Base-by-base conservation (phyloP, 2,113 vertebrate species). In the rat (Rattus norvegicus) region DNA sequence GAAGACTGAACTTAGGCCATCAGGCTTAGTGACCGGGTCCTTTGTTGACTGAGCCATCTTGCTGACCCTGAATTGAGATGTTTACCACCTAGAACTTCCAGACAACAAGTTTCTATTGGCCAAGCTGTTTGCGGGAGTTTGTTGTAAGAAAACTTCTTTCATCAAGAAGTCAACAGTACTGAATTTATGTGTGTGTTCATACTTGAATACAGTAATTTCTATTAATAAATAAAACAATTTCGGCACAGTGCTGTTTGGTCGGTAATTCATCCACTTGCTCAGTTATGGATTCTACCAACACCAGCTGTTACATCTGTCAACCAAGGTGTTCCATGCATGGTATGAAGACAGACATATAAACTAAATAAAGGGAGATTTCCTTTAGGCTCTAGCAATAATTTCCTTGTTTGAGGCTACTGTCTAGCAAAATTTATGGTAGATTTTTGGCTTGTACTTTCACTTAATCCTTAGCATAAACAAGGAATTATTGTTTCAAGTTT, bases 211-310 rank as follows among this genome's bases (percentile, higher is more conserved):
- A 70, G n/a, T 47, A 8, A 8, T 43, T 73, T 92, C 89, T 76
- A 91, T 88, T 91, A 77, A 83, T 30, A 94, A 94, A 36, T 87
- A 36, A 93, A 94, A 88, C 28, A 80, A 75, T 72, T 80, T 84
- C 30, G 69, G 28, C 7, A 63, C 11, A 39, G 2, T 83, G 3
- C 47, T n/a, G 76, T 92, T 69, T 20, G 59, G 24, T 24, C 72
- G 75, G 59, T 63, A 75, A 65, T 59, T 84, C 17, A 20, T 88
- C 95, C 43, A 59, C 47, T 93, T 90, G 67, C 59, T 94, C 14
- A 52, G 76, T 65, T 49, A 86, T 65, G 47, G 92, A 11, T 93
- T 81, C 9, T 80, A 69, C 33, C 89, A 89, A 94, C 88, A 93
- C 63, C 61, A 88, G 56, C 52, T 54, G 84, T 56, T 69, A 79